Percentiles rank a stretch among this genome's conserved stretches.
These are phyloP conservation scores for Pycnonotus jocosus DNA, from an alignment of 2,113 vertebrate species.

Conservation along the genomic window DNA sequence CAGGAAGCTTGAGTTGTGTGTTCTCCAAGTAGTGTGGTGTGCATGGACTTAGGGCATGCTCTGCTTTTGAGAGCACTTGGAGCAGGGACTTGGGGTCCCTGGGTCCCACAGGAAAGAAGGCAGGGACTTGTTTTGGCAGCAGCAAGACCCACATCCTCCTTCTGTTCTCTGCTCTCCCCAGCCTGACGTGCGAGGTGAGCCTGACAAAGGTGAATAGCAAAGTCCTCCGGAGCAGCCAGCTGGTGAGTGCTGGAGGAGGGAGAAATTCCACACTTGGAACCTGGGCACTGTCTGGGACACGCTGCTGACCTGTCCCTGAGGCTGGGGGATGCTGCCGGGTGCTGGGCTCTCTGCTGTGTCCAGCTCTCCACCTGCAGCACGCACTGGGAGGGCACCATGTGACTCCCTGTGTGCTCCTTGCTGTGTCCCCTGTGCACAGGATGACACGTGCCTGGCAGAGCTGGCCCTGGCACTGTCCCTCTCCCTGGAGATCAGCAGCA, in stretches of 20 bases:
- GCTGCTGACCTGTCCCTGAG: neutral
- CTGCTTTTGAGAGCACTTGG: neutral
- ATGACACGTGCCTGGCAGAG: conserved; percentile 91
- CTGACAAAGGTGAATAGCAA: conserved; percentile 92
- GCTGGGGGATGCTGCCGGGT: neutral
- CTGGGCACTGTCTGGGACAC: neutral
- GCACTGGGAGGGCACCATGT: neutral
- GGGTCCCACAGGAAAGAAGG: neutral
- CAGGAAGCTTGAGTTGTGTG: neutral
- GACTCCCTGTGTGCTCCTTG: neutral
- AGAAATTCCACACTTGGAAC: neutral
- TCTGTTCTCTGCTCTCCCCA: conserved; percentile 44
- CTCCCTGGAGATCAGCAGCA: conserved; percentile 80
- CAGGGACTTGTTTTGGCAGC: neutral
- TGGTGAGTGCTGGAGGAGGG: conserved; percentile 75
- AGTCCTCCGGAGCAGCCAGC: conserved; percentile 89
- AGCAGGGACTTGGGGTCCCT: neutral
- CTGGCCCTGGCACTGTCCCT: conserved; percentile 83
- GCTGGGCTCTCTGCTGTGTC: neutral
- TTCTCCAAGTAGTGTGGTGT: neutral
- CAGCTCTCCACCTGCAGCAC: neutral
- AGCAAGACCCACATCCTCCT: neutral
- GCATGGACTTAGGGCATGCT: neutral
- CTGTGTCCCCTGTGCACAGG: neutral
- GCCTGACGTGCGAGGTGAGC: conserved; percentile 82